Percentiles rank a stretch among this genome's conserved stretches.
phyloP scores from a whole-genome alignment of 1,140 invertebrate species.

The Micrasema minimum region DNA sequence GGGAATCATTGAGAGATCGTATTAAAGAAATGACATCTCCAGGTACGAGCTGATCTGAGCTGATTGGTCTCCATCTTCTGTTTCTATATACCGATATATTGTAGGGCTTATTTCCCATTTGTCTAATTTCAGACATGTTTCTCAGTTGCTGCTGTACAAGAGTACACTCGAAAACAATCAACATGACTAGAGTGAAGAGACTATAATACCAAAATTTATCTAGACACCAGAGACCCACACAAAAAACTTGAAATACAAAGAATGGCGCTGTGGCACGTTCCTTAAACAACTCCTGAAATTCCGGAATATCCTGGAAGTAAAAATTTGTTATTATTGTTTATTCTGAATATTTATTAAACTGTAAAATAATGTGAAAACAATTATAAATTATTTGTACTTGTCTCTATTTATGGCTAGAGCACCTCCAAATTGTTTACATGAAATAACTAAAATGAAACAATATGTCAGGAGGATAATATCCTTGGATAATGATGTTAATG shows the following conservation, averaged over 20 bases:
- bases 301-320: conserved; percentile 85
- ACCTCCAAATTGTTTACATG: too few species aligned
- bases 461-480: too few species aligned
- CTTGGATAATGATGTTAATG: too few species aligned
- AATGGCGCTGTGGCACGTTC: conserved; percentile 99
- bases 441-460: too few species aligned
- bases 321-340: too few species aligned
- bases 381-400: too few species aligned
- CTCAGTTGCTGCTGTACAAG: conserved; percentile 97
- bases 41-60: conserved; percentile 90
- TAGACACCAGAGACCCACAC: conserved; percentile 97
- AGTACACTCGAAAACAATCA: conserved; percentile 97
- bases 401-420: too few species aligned
- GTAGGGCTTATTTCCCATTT: conserved; percentile 99
- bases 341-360: neutral
- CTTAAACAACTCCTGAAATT: conserved; percentile 96
- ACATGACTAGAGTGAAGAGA: conserved; percentile 97
- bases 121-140: conserved; percentile 99
- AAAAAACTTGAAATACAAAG: conserved; percentile 96
- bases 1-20: conserved; percentile 87
- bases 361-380: too few species aligned
- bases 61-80: conserved; percentile 89
- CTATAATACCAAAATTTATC: conserved; percentile 99
- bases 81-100: conserved; percentile 93
- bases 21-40: conserved; percentile 97